These are phyloP conservation scores for Pseudomyrmex flavicornis DNA, from an alignment of 1,140 invertebrate species.

Conservation along the genomic window DNA sequence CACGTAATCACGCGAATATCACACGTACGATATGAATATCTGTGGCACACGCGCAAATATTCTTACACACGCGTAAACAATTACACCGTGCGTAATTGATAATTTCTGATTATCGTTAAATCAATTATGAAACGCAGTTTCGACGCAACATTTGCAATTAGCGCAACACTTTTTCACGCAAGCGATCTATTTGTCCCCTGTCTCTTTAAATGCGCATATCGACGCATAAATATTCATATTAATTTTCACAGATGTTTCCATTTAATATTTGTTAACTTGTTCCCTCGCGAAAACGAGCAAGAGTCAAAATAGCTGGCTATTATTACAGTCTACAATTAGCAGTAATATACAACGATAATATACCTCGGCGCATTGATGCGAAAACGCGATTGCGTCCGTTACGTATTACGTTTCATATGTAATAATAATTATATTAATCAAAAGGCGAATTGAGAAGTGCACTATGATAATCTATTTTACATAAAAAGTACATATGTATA, in stretches of 20 bases:
- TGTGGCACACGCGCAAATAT: too few relatives aligned
- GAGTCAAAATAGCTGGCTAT: constrained; percentile 21
- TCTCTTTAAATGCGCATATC: background rate
- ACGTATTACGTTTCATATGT: constrained; percentile 25
- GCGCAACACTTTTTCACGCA: background rate
- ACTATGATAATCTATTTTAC: background rate
- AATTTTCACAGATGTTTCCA: constrained; percentile 48
- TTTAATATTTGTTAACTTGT: constrained; percentile 30
- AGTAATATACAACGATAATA: constrained; percentile 19
- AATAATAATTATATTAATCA: background rate
- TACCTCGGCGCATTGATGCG: constrained; percentile 20
- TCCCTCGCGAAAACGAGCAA: constrained; percentile 1
- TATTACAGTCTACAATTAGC: constrained; percentile 42
- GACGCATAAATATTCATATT: constrained; percentile 42
- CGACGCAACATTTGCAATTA: constrained; percentile 19
- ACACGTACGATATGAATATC: too few relatives aligned
- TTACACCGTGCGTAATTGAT: background rate
- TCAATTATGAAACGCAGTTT: constrained; percentile 10
- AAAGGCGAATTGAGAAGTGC: background rate
- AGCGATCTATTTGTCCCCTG: constrained; percentile 6
- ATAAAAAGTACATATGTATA: too few relatives aligned
- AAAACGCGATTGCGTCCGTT: constrained; percentile 29
- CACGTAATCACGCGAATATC: too few relatives aligned
- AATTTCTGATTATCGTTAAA: constrained; percentile 6
- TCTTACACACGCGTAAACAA: background rate